Base-by-base conservation (phyloP, 2,888 invertebrate species). In the Erebia ligea region DNA sequence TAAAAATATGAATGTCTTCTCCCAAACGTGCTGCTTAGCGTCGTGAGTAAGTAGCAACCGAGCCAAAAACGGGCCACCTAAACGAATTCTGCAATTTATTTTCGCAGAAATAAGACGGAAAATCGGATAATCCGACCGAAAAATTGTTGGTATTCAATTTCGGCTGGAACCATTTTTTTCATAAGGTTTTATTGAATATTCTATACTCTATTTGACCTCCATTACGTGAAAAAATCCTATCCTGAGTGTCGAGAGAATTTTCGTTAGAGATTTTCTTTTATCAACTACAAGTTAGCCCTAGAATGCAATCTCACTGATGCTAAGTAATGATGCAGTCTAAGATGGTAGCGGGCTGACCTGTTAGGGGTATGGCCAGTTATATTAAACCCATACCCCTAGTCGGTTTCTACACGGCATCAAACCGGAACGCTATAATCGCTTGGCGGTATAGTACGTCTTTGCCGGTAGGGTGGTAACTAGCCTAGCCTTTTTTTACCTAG, bases 1-100 rank as follows among this genome's bases (percentile, higher is more conserved):
- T n/a, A n/a, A 34, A 6, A 34, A 34, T 34, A 17, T 13, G 56
- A 56, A 21, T 6, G 40, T 62, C 45, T 45, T 45, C 61, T 62
- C 48, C 4, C 17, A 21, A 13, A 9, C 21, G 8, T 13, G 62
- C 48, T 21, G 0, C 48, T 48, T 15, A 13, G 45, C 3, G 48
- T 19, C 48, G 13, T 21, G 13, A 19, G 61, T 34, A 34, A 34
- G 34, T 34, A 73, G 65, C 74, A 74, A 72, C 69, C 73, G 73
- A 70, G 72, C 66, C 68, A 73, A 58, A 71, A 67, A 68, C 68
- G 25, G 70, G 66, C 45, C 34, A 34, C 34, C 64, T 54, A 67
- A 50, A 59, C 63, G 58, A 59, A 69, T 59, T 64, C 67, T 72
- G 67, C 56, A 63, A 52, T 70, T 72, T 69, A 74, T 68, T 34